These are phyloP conservation scores for Whitmania pigra DNA, from an alignment of 1,140 invertebrate species.

Conservation along the genomic window DNA sequence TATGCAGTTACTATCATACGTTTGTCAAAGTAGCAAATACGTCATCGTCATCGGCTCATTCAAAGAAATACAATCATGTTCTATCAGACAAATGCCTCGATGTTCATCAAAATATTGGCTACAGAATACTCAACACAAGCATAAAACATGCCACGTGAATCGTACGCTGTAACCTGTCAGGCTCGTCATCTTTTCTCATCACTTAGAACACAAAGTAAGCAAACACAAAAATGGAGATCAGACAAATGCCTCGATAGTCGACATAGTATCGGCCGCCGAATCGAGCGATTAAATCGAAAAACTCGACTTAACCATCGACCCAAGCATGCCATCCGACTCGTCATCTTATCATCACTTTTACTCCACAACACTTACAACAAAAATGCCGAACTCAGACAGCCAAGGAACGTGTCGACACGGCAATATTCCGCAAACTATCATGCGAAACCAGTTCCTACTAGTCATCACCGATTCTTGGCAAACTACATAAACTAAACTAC, in stretches of 20 bases:
- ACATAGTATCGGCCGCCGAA: neutral
- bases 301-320: neutral
- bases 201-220: neutral
- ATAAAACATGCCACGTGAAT: no score
- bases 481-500: no score
- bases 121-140: no score
- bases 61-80: neutral
- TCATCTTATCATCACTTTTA: conserved; percentile 4
- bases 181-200: no score
- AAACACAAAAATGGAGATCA: neutral
- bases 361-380: neutral
- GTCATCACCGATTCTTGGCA: no score
- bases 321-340: conserved; percentile 10
- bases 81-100: neutral
- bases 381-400: conserved; percentile 1
- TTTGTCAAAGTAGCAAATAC: conserved; percentile 1
- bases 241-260: conserved; percentile 3
- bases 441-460: conserved; percentile 6
- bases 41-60: neutral
- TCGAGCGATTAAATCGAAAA: neutral
- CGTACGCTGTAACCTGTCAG: no score
- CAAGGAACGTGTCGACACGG: conserved; percentile 6
- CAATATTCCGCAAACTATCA: neutral
- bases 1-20: neutral
- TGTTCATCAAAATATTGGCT: no score